phyloP scores from a whole-genome alignment of 1,140 invertebrate genomes.

The Chironomus tepperi region DNA sequence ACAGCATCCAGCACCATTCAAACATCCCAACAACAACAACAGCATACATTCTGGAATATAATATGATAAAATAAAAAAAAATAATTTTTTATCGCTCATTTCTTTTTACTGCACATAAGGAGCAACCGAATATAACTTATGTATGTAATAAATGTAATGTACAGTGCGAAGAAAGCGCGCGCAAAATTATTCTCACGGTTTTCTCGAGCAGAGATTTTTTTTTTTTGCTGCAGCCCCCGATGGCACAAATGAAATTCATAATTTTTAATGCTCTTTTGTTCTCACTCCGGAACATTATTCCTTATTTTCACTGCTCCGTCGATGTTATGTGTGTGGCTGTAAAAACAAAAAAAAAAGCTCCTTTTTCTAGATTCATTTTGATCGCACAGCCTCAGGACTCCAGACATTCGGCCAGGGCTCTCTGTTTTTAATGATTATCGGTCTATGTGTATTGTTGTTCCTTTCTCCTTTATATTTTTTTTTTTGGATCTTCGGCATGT shows the following conservation, averaged over 20 bases:
- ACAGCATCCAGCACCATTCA: neutral
- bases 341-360: neutral
- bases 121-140: neutral
- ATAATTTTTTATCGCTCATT: neutral
- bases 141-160: too few species aligned
- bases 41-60: neutral
- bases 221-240: neutral
- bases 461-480: neutral
- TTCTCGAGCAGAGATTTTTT: neutral
- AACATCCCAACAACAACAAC: neutral
- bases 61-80: neutral
- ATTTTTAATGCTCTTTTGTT: constrained; percentile 13
- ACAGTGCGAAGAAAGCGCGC: neutral
- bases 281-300: neutral
- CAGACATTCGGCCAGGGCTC: neutral
- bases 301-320: too few species aligned
- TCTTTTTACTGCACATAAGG: neutral
- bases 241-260: constrained; percentile 2
- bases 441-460: neutral
- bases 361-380: too few species aligned
- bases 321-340: neutral
- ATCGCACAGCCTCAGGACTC: neutral
- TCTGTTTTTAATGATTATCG: too few species aligned
- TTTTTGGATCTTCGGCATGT: too few species aligned
- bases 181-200: constrained; percentile 21